Evolutionary conservation across 1,140 invertebrate species (phyloP).

Genomic region (Pollicipes pollicipes): DNA sequence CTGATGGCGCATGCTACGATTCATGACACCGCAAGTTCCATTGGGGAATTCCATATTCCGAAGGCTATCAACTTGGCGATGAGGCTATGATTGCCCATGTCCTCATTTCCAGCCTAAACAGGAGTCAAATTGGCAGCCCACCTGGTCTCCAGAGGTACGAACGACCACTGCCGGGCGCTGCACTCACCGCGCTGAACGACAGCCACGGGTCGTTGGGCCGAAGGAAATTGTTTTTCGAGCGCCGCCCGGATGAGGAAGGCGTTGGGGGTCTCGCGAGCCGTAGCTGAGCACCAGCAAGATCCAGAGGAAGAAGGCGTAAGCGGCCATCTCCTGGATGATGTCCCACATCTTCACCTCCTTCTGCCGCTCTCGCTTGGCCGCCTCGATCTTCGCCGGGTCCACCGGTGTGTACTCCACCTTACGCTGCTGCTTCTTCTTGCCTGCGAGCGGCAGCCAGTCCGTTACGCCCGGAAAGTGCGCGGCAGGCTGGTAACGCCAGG

Average conservation of each 20-base stretch:
- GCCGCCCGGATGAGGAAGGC: slow-evolving; percentile 26
- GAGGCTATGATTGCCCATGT: too few species aligned
- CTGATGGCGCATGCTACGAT: too few species aligned
- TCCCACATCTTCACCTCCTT: slow-evolving; percentile 31
- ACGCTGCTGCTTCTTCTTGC: slow-evolving; percentile 6
- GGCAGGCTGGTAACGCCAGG: too few species aligned
- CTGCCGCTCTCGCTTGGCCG: slow-evolving; percentile 25
- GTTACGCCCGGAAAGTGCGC: too few species aligned
- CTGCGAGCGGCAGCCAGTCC: too few species aligned
- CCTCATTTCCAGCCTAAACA: too few species aligned
- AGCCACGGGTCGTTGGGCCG: background rate
- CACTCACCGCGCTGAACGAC: background rate
- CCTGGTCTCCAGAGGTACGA: too few species aligned
- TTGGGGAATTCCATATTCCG: too few species aligned
- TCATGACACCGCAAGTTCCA: too few species aligned
- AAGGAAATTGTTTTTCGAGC: slow-evolving; percentile 26
- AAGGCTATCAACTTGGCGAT: too few species aligned
- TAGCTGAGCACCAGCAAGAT: slow-evolving; percentile 32
- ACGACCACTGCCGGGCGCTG: too few species aligned
- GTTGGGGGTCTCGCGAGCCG: slow-evolving; percentile 26
- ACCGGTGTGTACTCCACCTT: slow-evolving; percentile 4
- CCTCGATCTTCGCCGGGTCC: slow-evolving; percentile 24
- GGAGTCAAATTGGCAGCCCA: too few species aligned
- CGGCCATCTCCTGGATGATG: slow-evolving; percentile 29
- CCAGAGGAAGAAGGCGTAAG: slow-evolving; percentile 32